phyloP scores from a whole-genome alignment of 2,113 vertebrate species.

The Paralichthys olivaceus region DNA sequence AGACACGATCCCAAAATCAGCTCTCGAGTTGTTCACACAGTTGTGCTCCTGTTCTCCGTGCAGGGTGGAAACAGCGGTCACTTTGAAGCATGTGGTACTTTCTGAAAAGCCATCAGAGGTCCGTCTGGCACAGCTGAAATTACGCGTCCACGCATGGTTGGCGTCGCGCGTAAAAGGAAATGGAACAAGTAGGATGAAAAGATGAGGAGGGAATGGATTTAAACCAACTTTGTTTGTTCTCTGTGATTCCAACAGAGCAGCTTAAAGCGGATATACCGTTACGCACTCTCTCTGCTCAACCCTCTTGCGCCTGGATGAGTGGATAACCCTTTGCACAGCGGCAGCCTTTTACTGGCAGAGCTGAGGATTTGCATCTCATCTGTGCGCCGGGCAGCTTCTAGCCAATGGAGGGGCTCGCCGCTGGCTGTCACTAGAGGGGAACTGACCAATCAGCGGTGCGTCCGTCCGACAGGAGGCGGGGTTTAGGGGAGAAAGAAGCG shows the following conservation, averaged over 20 bases:
- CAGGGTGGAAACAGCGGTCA: neutral
- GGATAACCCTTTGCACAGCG: slow-evolving; percentile 34
- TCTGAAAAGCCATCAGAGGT: slow-evolving; percentile 3
- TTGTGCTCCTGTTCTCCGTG: neutral
- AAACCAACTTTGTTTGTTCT: neutral
- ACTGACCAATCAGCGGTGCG: slow-evolving; percentile 69
- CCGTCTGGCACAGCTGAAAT: neutral
- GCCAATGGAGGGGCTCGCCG: slow-evolving; percentile 38
- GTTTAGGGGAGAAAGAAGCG: neutral
- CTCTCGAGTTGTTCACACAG: neutral
- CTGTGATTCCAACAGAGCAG: neutral
- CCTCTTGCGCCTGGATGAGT: slow-evolving; percentile 44
- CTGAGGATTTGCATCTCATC: slow-evolving; percentile 50
- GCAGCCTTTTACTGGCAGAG: slow-evolving; percentile 72
- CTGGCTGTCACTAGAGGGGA: neutral
- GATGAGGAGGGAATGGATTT: neutral
- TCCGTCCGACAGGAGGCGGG: slow-evolving; percentile 61
- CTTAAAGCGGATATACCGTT: too few relatives aligned
- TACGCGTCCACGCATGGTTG: neutral
- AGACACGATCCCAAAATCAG: neutral
- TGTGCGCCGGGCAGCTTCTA: slow-evolving; percentile 7
- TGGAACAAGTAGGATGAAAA: neutral
- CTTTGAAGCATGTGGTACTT: neutral
- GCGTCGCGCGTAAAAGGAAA: slow-evolving; percentile 2
- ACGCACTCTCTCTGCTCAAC: neutral